These are phyloP conservation scores for Proteles cristata DNA, from an alignment of 2,113 vertebrate genomes.

Conservation along the genomic window DNA sequence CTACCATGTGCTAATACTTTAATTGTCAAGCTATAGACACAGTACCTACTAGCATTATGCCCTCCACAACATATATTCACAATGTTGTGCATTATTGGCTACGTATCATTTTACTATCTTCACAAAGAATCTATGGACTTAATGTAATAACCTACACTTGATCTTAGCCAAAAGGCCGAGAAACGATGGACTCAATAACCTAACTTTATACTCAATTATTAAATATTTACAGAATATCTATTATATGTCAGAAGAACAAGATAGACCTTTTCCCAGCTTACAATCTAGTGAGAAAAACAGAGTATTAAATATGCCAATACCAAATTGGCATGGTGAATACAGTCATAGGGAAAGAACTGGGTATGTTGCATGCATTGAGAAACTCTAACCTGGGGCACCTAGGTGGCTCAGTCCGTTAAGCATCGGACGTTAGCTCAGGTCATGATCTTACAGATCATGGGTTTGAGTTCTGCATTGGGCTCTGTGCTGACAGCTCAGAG, in stretches of 20 bases:
- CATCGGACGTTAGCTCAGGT: too few relatives aligned
- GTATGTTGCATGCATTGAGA: rapidly evolving
- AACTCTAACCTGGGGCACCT: not conserved
- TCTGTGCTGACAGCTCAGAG: too few relatives aligned
- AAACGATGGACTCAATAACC: not conserved
- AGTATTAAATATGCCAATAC: not conserved
- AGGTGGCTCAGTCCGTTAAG: too few relatives aligned
- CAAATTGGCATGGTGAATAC: not conserved
- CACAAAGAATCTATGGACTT: not conserved
- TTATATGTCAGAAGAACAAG: not conserved
- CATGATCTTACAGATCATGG: too few relatives aligned
- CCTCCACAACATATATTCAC: not conserved
- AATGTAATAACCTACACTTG: not conserved
- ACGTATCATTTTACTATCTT: not conserved
- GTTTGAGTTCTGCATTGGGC: too few relatives aligned
- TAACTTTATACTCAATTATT: not conserved
- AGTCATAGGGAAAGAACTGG: not conserved
- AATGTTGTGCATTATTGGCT: not conserved
- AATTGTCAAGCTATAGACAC: not conserved
- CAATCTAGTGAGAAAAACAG: not conserved
- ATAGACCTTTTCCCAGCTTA: not conserved
- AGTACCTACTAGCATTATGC: not conserved
- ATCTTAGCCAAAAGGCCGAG: too few relatives aligned
- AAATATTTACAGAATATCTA: not conserved
- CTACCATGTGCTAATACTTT: not conserved